Evolutionary conservation across 1,140 invertebrate species (phyloP).

Genomic region (Drosophila pachea): DNA sequence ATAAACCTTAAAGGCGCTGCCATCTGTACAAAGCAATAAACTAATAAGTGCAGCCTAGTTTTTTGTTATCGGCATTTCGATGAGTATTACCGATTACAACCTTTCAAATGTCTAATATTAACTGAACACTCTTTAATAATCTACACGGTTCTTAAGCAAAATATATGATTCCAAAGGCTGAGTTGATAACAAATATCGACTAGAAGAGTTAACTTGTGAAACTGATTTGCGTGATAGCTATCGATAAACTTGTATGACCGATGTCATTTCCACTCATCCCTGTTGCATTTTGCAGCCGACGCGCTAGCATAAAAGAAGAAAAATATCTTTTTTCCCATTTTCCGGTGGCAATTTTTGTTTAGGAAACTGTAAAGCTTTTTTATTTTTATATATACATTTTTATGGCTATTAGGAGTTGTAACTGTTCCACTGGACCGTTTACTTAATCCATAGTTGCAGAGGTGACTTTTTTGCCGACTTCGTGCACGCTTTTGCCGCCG

Average conservation of each 20-base stretch:
- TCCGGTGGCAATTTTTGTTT: slow-evolving; percentile 30
- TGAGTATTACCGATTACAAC: neutral
- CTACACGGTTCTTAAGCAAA: too few relatives aligned
- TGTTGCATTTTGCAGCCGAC: slow-evolving; percentile 55
- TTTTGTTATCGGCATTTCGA: neutral
- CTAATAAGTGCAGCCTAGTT: neutral
- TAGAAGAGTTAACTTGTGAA: too few relatives aligned
- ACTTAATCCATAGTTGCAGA: neutral
- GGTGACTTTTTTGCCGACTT: neutral
- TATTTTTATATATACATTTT: neutral
- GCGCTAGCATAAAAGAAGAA: slow-evolving; percentile 61
- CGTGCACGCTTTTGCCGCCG: slow-evolving; percentile 63
- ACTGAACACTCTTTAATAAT: too few relatives aligned
- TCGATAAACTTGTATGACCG: neutral
- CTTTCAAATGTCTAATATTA: too few relatives aligned
- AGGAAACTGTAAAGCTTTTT: slow-evolving; percentile 12
- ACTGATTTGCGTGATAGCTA: too few relatives aligned
- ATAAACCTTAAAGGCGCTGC: neutral
- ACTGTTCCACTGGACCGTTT: neutral
- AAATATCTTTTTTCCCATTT: slow-evolving; percentile 36
- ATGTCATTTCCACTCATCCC: slow-evolving; percentile 21
- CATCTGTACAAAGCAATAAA: neutral
- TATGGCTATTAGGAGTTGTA: neutral
- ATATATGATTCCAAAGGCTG: too few relatives aligned
- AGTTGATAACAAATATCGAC: too few relatives aligned